Base-by-base conservation (phyloP, 2,888 invertebrate species). In the Octodonta nipae region DNA sequence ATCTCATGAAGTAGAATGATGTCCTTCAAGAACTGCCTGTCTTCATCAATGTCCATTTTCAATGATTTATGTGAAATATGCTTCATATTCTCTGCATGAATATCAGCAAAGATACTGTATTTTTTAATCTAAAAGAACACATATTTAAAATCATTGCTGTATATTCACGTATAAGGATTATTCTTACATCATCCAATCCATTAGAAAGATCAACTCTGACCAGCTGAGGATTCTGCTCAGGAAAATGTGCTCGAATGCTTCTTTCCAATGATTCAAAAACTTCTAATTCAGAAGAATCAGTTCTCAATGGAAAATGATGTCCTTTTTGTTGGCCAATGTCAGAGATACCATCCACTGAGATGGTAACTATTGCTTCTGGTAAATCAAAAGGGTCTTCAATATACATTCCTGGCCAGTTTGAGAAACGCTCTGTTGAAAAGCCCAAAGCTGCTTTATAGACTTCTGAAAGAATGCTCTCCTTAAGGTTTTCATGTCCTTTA, bases 361-460 rank as follows among this genome's bases (percentile, higher is more conserved):
- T 63, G 22, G 71, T 71, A 10, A 83, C 75, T 2, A 76, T 67
- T 17, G 74, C 76, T 56, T 80, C 75, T n/a, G 84, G 77, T 28
- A 78, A 67, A 37, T 70, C 63, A 47, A 86, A 85, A 1, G 83
- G 83, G 61, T 81, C 70, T 4, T 57, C 61, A 24, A 85, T 68
- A 33, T 63, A 67, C 42, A 86, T 56, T 8, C 80, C 82, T 44
- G 66, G 62, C 82, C 84, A 85, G 43, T 71, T 66, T 8, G 73
- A 68, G 48, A 69, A 71, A 63, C 75, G 73, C 55, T 75, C 73
- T n/a, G 76, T 73, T 7, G 82, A 75, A 42, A 77, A 71, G 28
- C 85, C 85, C 40, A 82, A 63, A 30, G 73, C 62, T 34, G 78
- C 77, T n/a, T 75, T 72, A 41, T 75, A 71, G 4, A 84, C 70